Conservation (phyloP, 1,140 invertebrate genomes). For the Anoplolepis gracilipes region DNA sequence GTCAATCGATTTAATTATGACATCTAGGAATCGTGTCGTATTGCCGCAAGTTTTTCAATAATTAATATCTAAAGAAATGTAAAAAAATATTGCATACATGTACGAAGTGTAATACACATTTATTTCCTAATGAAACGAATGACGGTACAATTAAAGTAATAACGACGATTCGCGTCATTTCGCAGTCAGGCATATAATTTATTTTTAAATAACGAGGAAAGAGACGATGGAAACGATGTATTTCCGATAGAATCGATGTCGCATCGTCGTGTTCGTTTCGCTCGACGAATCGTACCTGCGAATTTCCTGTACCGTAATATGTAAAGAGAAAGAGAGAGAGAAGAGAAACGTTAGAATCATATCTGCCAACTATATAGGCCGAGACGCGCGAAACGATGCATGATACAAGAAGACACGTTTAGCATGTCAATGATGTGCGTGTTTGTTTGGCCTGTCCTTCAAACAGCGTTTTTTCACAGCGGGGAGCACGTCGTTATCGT, state of each 20-base stretch:
- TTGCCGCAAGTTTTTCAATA: neutral
- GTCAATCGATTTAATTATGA: neutral
- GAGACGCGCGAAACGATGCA: neutral
- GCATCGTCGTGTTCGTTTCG: neutral
- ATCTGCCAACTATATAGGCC: slow-evolving; percentile 19
- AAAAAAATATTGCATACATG: neutral
- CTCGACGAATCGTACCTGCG: slow-evolving; percentile 24
- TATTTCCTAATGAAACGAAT: neutral
- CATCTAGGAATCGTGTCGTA: neutral
- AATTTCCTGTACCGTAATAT: slow-evolving; percentile 1
- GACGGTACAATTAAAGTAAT: neutral
- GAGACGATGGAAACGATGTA: neutral
- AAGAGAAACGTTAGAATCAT: slow-evolving; percentile 65
- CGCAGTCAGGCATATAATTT: neutral
- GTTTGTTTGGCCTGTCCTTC: slow-evolving; percentile 41
- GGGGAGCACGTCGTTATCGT: slow-evolving; percentile 34
- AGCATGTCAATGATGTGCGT: slow-evolving; percentile 23
- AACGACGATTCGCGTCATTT: neutral
- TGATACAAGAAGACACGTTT: neutral
- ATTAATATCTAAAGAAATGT: neutral
- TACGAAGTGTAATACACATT: neutral
- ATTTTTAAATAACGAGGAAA: neutral
- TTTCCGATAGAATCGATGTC: neutral
- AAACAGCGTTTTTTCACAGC: slow-evolving; percentile 13
- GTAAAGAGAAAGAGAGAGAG: neutral